Percentiles rank a stretch among this genome's conserved stretches.
These are phyloP conservation scores for Siphlonurus alternatus DNA, from an alignment of 2,888 invertebrate genomes.

Conservation along the genomic window DNA sequence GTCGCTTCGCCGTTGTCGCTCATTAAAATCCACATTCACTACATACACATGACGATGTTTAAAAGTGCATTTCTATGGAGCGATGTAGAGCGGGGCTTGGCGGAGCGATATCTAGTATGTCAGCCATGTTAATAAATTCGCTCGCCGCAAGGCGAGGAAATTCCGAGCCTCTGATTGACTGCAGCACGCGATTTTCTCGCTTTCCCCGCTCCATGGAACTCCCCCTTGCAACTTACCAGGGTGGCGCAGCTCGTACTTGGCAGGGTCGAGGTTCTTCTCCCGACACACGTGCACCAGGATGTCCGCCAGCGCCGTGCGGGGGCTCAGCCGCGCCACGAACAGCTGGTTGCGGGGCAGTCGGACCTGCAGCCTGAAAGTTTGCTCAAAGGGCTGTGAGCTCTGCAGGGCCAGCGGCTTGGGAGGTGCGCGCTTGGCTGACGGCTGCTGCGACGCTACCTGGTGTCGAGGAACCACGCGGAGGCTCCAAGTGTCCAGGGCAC, in stretches of 20 bases:
- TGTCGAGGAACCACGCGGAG: slow-evolving; percentile 32
- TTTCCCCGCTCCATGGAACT: too few species aligned
- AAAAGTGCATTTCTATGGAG: too few species aligned
- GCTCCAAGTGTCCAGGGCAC: slow-evolving; percentile 29
- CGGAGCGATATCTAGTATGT: too few species aligned
- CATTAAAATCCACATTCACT: too few species aligned
- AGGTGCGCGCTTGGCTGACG: slow-evolving; percentile 11
- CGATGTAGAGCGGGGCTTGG: too few species aligned
- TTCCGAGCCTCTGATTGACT: too few species aligned
- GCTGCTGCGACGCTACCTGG: slow-evolving; percentile 15
- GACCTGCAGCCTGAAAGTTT: slow-evolving; percentile 32
- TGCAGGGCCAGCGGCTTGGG: slow-evolving; percentile 7
- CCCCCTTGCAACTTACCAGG: slow-evolving; percentile 49
- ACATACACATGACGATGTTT: too few species aligned
- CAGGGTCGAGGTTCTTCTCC: slow-evolving; percentile 55
- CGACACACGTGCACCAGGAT: slow-evolving; percentile 54
- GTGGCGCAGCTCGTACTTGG: slow-evolving; percentile 59
- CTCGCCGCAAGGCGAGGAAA: too few species aligned
- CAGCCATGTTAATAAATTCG: too few species aligned
- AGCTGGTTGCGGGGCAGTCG: slow-evolving; percentile 65
- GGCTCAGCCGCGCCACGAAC: slow-evolving; percentile 56
- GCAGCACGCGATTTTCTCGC: too few species aligned
- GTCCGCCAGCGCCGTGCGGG: slow-evolving; percentile 46
- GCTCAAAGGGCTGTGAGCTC: slow-evolving; percentile 28
- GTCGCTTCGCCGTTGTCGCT: too few species aligned